Base-by-base conservation (phyloP, 1,140 invertebrate genomes). In the Anoplolepis gracilipes region DNA sequence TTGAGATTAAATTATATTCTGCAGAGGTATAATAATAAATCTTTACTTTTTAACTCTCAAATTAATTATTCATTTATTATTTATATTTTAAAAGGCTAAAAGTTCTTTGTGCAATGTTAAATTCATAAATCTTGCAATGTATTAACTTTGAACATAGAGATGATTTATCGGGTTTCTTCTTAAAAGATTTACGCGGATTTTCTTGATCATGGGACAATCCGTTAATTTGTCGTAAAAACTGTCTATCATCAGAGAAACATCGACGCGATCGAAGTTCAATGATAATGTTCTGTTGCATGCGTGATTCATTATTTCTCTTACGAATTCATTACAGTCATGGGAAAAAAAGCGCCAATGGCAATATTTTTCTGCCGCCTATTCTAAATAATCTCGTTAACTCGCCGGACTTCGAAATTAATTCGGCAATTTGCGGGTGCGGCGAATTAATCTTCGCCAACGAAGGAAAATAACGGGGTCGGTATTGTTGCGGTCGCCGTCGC, bases 361-460 rank as follows among this genome's bases (percentile, higher is more conserved):
- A 53, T 67, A 42, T 19, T 46, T 13, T 33, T 61, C 36, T 65
- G 39, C 33, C 53, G 7, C 2, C 1, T 22, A 7, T 4, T 59
- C 49, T 59, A 82, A 72, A 82, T 82, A 72, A 82, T 82, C 53
- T 72, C 67, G 78, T 72, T 81, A 72, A 59, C 78, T 67, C 19
- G 25, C 28, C 36, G 53, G 39, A 46, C 53, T 59, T 46, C n/a
- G 16, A 39, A 82, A 82, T 82, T 82, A 73, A 59, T 59, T 72
- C 67, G 19, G 36, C 36, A 28, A 82, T 46, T 72, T 49, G 78
- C 25, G 64, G 46, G 11, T 30, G 65, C 78, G 53, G 55, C 65
- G 25, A 82, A 82, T 82, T 82, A 73, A 82, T 82, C 67, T 72
- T 82, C 53, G 11, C 36, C 53, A 46, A 22, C 65, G 78, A 33